Evolutionary conservation across 2,797 vertebrate genomes (phyloP), one percentile per base, ranked within the genome.

Genomic region (Poecilia wingei): DNA sequence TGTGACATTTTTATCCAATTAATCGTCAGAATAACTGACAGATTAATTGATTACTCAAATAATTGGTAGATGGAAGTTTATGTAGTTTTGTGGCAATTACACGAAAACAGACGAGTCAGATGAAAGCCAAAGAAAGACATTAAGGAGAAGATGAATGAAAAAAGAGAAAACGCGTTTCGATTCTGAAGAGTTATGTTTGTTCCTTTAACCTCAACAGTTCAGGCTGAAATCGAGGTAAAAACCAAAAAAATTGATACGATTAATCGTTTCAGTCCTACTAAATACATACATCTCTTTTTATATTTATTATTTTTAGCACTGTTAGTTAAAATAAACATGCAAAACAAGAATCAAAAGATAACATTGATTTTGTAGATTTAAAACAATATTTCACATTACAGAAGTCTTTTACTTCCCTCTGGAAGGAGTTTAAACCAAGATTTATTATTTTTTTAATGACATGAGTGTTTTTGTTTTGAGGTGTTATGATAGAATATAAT

Each of bases 201-300:
- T 85, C 80, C 88, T 39, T 66, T 28, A 83, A 84, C 79, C 87
- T 31, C 4, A 22, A 64, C 78, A 78, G 75, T 6, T 5, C 16
- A 12, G 28, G 70, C 33, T 9, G 46, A 64, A 47, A 74, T 66
- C 47, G 47, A 79, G 53, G 74, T 68, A 53, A 70, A 5, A 66
- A 1, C 2, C 2, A 6, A 33, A 13, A 4, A 4, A n/a, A 49
- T 20, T 49, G 14, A 49, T 49, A 49, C 47, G 5, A 49, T 51
- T 51, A 22, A 51, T 51, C 6, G 18, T 51, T 51, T 51, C 49
- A 22, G 49, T 20, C 49, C 49, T 51, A 51, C 6, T 36, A 18
- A 18, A 3, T 2, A 9, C 36, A 22, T 36, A 39, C 6, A 39
- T 25, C 31, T 31, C 31, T 31, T 31, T 31, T 31, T 31, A 68